These are phyloP conservation scores for Pedionomus torquatus DNA, from an alignment of 2,113 vertebrate genomes.

Conservation along the genomic window DNA sequence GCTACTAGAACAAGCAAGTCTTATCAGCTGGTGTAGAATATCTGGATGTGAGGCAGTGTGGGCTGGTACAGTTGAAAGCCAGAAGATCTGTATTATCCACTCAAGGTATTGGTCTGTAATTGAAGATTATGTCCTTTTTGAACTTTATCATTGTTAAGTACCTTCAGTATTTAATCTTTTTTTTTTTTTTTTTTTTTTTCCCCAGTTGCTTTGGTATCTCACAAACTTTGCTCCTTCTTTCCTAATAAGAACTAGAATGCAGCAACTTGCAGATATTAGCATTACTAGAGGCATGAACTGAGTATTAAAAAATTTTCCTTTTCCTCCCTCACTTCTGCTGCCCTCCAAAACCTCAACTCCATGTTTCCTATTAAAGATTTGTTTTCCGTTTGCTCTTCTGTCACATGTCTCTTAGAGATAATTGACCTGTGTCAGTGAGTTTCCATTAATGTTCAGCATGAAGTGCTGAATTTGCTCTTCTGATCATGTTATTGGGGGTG, in stretches of 20 bases:
- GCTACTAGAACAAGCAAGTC: not conserved
- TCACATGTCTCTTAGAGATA: not conserved
- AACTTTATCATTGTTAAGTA: not conserved
- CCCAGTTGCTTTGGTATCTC: not conserved
- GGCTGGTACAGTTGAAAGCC: not conserved
- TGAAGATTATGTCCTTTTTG: not conserved
- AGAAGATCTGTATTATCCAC: not conserved
- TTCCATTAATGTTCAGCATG: not conserved
- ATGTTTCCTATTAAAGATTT: not conserved
- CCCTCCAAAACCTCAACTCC: not conserved
- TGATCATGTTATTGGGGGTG: not conserved
- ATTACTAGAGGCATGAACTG: not conserved
- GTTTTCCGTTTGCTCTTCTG: not conserved
- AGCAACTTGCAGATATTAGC: not conserved
- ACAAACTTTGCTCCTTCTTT: not conserved
- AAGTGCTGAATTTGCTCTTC: constrained; percentile 7
- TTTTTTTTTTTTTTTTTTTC: too few relatives aligned
- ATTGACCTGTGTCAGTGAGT: not conserved
- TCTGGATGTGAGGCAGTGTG: not conserved
- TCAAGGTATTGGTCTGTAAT: not conserved
- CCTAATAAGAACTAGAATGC: not conserved
- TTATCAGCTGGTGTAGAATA: not conserved
- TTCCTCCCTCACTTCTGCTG: not conserved
- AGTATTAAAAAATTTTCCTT: not conserved
- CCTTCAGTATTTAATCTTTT: not conserved